These are phyloP conservation scores for Narcine bancroftii DNA, from an alignment of 2,113 vertebrate genomes.

Conservation along the genomic window DNA sequence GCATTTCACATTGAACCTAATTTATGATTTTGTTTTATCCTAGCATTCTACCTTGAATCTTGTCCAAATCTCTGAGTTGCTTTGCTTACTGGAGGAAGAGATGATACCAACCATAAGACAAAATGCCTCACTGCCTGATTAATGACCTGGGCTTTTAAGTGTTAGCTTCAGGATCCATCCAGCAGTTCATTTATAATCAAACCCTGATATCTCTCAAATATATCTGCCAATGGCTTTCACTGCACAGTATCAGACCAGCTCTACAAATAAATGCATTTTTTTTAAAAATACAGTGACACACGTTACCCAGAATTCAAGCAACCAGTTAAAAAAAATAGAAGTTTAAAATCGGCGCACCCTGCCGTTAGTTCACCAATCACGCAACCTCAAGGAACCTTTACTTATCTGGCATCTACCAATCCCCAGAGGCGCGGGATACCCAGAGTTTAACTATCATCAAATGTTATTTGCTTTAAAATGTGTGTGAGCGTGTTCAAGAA, in stretches of 20 bases:
- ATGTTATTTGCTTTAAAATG: too few relatives aligned
- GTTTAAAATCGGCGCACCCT: too few relatives aligned
- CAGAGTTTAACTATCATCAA: too few relatives aligned
- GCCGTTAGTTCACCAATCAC: too few relatives aligned
- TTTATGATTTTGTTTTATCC: background rate
- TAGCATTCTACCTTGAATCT: background rate
- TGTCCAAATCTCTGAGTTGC: background rate
- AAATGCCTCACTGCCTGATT: background rate
- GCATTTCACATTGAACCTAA: background rate
- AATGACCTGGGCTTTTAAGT: background rate
- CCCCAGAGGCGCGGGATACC: too few relatives aligned
- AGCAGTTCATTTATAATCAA: background rate
- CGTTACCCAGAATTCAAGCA: too few relatives aligned
- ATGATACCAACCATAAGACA: background rate
- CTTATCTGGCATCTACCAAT: too few relatives aligned
- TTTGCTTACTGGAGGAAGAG: background rate
- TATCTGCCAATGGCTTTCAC: background rate
- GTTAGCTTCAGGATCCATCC: background rate
- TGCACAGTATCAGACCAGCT: background rate
- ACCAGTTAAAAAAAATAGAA: too few relatives aligned
- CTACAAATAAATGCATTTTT: too few relatives aligned
- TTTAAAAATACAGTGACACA: too few relatives aligned
- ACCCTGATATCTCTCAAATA: background rate
- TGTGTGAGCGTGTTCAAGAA: too few relatives aligned
- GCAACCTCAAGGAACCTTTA: too few relatives aligned